A percentile compares a stretch with the other conserved stretches of the same genome.
phyloP scores from a whole-genome alignment of 1,140 invertebrate species.

The Tetramorium parvispinum region DNA sequence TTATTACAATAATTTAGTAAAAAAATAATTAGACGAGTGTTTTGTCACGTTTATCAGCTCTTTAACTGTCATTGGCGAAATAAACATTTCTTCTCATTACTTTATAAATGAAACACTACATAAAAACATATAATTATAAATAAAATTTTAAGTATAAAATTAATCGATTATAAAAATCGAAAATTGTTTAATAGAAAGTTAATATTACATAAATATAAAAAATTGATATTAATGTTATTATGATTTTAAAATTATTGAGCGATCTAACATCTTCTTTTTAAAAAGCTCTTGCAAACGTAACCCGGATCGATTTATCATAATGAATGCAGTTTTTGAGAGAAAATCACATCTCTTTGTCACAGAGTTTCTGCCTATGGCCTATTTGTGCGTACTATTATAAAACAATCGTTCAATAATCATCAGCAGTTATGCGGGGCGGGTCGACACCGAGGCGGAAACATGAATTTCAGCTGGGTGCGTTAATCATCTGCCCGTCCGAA shows the following conservation, averaged over 20 bases:
- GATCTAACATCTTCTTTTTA: neutral
- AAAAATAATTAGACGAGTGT: neutral
- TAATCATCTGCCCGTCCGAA: conserved; percentile 54
- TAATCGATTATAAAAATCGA: neutral
- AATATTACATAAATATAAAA: too few species aligned
- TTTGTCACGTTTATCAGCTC: neutral
- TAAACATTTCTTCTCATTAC: neutral
- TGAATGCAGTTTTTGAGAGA: neutral
- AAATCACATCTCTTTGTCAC: neutral
- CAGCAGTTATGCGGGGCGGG: neutral
- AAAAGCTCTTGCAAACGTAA: neutral
- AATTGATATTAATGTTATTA: too few species aligned
- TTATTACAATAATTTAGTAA: neutral
- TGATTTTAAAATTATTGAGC: neutral
- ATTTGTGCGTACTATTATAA: neutral
- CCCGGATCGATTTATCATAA: neutral
- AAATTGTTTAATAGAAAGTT: neutral
- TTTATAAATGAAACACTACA: neutral
- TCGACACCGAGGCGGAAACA: conserved; percentile 38
- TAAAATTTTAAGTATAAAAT: neutral
- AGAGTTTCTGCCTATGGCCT: neutral
- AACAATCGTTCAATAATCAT: conserved; percentile 20
- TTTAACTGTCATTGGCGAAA: neutral
- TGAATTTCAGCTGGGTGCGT: conserved; percentile 31
- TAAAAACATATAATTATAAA: neutral